Evolutionary conservation across 2,888 invertebrate species (phyloP), one percentile per base, ranked within the genome.

Genomic region (Saturnia pavonia): DNA sequence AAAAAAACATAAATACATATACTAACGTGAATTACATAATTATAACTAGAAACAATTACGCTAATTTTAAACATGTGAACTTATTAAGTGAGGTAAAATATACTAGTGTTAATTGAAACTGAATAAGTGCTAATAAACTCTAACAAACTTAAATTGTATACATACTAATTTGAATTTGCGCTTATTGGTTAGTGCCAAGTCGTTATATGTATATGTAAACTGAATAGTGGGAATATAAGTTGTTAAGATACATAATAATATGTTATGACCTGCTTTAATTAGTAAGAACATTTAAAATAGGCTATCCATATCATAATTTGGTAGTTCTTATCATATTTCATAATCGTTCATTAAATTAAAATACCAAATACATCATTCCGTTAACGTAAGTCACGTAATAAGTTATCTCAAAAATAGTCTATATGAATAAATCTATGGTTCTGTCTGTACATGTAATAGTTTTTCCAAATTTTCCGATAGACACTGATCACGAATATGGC

Each of bases 71-170:
- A 65, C 40, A 1, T 65, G 40, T 19, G 34, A 65, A 65, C 65
- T 65, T 19, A 65, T 65, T 65, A 65, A 65, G 19, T 65, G 16
- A 65, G 40, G 19, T 65, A 40, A 65, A 65, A 65, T 65, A 65
- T 19, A 65, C 34, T 1, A n/a, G n/a, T 65, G 65, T 65, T 40
- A 65, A 65, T 40, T 40, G 57, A 27, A 60, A 65, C 40, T 65
- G 65, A 65, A 65, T 40, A 40, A 40, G 65, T n/a, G 19, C 34
- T 65, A 63, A 63, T 34, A 34, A 63, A 19, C 22, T 27, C 63
- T 63, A 65, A 65, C 40, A 2, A 40, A 11, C n/a, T 16, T n/a
- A 40, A 65, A 65, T 65, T 34, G 65, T 40, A 0, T 8, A 63
- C 34, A 27, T n/a, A 34, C 65, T 40, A 65, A 40, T 65, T 65